A percentile compares a stretch with the other conserved stretches of the same genome.
Conservation (phyloP, 2,797 vertebrate genomes). For the Macropus fuliginosus region DNA sequence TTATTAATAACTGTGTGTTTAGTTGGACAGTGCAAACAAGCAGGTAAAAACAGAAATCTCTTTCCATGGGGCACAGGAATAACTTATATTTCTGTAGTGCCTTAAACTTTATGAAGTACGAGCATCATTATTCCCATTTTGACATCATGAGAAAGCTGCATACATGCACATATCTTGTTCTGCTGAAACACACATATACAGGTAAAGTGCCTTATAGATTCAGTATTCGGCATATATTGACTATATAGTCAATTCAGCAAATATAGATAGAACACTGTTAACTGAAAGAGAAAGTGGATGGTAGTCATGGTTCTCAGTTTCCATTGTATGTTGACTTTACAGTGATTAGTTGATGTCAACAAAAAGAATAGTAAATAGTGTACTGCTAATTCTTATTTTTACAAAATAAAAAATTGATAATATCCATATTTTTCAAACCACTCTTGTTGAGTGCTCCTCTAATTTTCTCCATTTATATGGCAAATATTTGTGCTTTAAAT, state of each 20-base stretch:
- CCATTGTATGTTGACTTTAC: neutral
- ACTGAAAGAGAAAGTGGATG: neutral
- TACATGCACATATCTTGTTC: neutral
- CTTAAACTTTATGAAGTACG: neutral
- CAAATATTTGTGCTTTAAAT: slow-evolving; percentile 9
- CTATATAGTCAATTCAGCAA: neutral
- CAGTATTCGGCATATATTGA: too few relatives aligned
- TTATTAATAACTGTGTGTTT: neutral
- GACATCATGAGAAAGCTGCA: neutral
- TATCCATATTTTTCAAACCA: neutral
- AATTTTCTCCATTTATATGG: slow-evolving; percentile 33
- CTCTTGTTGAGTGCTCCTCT: slow-evolving; percentile 7
- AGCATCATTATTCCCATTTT: neutral
- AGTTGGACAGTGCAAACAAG: neutral
- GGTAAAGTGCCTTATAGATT: neutral
- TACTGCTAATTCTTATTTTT: neutral
- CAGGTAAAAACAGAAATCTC: neutral
- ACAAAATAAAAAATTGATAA: neutral
- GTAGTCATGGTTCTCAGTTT: neutral
- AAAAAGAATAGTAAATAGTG: neutral
- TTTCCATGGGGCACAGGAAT: neutral
- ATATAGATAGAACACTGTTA: neutral
- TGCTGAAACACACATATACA: neutral
- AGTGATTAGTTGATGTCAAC: neutral
- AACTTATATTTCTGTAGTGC: neutral